phyloP scores from a whole-genome alignment of 2,113 vertebrate genomes.

The Anoplopoma fimbria region DNA sequence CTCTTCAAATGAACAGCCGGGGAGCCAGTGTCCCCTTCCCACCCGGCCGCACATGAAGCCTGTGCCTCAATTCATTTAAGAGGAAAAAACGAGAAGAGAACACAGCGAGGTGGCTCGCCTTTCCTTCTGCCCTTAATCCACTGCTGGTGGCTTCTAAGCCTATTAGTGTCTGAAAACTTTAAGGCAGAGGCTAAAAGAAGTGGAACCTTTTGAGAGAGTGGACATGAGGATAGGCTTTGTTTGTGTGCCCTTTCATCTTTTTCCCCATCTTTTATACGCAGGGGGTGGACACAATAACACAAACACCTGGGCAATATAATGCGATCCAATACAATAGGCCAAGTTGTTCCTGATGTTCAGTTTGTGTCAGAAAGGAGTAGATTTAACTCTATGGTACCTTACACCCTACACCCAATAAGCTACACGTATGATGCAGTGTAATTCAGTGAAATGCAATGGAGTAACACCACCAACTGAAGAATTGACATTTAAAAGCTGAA shows the following conservation, averaged over 20 bases:
- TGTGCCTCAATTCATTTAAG: conserved; percentile 74
- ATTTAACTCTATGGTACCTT: not conserved
- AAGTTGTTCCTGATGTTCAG: not conserved
- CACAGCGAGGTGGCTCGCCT: conserved; percentile 37
- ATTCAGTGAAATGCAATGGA: not conserved
- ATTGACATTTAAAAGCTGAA: not conserved
- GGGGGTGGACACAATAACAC: not conserved
- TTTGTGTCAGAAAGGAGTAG: not conserved
- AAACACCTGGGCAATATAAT: not conserved
- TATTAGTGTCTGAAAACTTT: conserved; percentile 71
- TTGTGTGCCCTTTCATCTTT: conserved; percentile 15
- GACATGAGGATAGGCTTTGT: conserved; percentile 27
- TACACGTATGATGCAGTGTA: no score
- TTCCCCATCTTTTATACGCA: not conserved
- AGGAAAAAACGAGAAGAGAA: conserved; percentile 56
- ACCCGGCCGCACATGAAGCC: conserved; percentile 50
- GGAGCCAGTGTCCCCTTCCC: conserved; percentile 38
- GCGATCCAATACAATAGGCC: not conserved
- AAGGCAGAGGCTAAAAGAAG: conserved; percentile 63
- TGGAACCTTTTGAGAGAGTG: conserved; percentile 37
- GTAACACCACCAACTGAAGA: not conserved
- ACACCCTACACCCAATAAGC: not conserved
- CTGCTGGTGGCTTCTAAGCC: conserved; percentile 63
- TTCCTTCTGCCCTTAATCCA: conserved; percentile 64
- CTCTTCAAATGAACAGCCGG: conserved; percentile 71